Conservation (phyloP, 1,140 invertebrate species). For the Adoxophyes honmai region DNA sequence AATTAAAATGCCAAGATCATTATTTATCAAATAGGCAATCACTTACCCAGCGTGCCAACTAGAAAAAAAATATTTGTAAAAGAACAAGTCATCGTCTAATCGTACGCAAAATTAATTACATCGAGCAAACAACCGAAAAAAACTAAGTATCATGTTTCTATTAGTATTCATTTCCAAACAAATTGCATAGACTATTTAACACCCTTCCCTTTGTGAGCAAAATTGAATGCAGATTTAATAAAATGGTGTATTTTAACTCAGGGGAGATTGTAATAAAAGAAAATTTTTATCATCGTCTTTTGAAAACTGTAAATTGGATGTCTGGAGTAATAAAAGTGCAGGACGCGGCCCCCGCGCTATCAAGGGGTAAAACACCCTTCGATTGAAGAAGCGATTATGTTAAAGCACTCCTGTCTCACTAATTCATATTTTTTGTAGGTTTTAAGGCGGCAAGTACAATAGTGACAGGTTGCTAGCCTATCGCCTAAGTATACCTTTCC, state of each 20-base stretch:
- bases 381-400: no score
- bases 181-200: constrained; percentile 7
- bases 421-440: no score
- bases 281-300: constrained; percentile 3
- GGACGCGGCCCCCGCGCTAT: neutral
- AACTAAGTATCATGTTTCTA: neutral
- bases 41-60: no score
- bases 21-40: no score
- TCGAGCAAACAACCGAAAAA: neutral
- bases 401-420: no score
- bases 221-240: constrained; percentile 14
- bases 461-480: no score
- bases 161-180: neutral
- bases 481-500: no score
- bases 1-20: no score
- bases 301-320: neutral
- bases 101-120: constrained; percentile 8
- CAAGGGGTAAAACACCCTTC: no score
- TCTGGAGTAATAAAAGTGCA: neutral
- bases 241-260: neutral
- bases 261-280: neutral
- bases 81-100: constrained; percentile 2
- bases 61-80: neutral
- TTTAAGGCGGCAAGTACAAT: no score
- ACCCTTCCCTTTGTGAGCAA: constrained; percentile 6